Conservation (phyloP, 2,797 vertebrate species). For the Uromys caudimaculatus region DNA sequence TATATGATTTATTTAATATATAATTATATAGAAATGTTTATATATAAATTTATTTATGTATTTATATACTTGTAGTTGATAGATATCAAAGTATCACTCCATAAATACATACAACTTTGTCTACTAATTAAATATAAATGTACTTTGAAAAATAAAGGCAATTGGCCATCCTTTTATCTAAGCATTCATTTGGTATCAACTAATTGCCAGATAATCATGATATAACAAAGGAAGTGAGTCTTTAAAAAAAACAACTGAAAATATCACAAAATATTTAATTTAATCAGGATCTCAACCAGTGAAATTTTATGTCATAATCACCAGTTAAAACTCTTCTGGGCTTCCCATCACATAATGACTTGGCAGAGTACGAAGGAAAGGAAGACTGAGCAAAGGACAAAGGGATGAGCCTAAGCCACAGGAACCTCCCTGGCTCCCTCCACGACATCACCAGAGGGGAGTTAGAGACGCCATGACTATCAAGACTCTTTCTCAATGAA, state of each 20-base stretch:
- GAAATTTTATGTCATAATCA: neutral
- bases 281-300: neutral
- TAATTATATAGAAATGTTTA: neutral
- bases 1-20: neutral
- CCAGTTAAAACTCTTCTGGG: neutral
- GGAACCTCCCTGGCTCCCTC: neutral
- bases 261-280: neutral
- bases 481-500: neutral
- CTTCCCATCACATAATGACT: neutral
- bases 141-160: neutral
- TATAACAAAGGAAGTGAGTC: neutral
- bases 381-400: neutral
- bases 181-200: neutral
- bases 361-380: neutral
- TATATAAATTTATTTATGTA: neutral
- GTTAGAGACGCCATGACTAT: neutral
- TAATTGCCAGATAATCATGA: neutral
- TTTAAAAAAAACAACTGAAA: neutral
- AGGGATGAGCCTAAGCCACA: too few species aligned
- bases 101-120: neutral
- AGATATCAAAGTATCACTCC: neutral
- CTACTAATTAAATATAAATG: neutral
- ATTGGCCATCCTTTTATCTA: neutral
- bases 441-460: neutral
- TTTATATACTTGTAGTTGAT: neutral